phyloP scores from a whole-genome alignment of 2,888 invertebrate genomes.

The Calliopum simillimum region DNA sequence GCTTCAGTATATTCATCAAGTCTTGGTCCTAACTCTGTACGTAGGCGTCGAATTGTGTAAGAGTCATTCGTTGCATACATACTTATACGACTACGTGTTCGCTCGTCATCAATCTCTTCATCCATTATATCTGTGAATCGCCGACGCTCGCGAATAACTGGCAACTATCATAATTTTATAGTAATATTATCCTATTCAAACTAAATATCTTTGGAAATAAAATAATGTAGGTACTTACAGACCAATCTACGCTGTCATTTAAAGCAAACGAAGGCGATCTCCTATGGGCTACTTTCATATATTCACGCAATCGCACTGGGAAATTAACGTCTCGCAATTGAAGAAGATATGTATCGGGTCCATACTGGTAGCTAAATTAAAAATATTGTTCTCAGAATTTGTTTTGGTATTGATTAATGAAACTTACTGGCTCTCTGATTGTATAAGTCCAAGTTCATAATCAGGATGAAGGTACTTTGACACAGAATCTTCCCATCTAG shows the following conservation, averaged over 20 bases:
- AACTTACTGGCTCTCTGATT: conserved; percentile 89
- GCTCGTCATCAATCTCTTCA: conserved; percentile 93
- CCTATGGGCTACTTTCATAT: conserved; percentile 91
- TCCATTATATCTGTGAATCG: conserved; percentile 96
- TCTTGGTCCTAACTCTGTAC: conserved; percentile 87
- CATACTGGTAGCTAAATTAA: conserved; percentile 88
- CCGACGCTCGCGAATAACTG: conserved; percentile 88
- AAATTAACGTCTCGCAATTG: conserved; percentile 94
- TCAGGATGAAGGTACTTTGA: conserved; percentile 84
- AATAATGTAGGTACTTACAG: conserved; percentile 71
- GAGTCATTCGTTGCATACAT: conserved; percentile 78
- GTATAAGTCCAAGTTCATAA: conserved; percentile 83
- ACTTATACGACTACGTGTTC: conserved; percentile 79
- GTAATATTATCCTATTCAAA: neutral
- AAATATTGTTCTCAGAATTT: neutral
- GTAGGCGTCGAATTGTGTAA: conserved; percentile 79
- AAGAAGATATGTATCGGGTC: conserved; percentile 95
- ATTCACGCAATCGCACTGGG: conserved; percentile 91
- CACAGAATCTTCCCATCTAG: conserved; percentile 77
- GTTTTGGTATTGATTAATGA: conserved; percentile 7
- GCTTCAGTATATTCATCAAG: conserved; percentile 89
- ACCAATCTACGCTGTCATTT: conserved; percentile 81
- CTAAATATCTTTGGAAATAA: neutral
- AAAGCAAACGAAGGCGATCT: conserved; percentile 80
- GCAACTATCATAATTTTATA: conserved; percentile 71